Evolutionary conservation across 2,888 invertebrate species (phyloP).

Genomic region (Mechanitis messenoides): DNA sequence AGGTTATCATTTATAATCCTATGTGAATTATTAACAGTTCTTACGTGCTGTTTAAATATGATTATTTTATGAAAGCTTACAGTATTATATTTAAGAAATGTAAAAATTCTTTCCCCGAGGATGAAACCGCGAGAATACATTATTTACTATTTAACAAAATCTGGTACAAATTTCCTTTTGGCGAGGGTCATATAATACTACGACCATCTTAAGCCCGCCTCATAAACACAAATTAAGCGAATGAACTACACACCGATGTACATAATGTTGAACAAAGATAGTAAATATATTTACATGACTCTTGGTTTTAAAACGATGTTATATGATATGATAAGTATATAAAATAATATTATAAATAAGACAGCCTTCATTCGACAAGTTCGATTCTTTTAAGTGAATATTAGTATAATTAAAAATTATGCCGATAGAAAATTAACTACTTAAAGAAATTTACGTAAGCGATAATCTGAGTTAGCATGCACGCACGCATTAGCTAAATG

Average conservation of each 20-base stretch:
- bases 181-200: conserved; percentile 12
- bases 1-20: background rate
- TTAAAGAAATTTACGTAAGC: background rate
- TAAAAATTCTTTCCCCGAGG: no score
- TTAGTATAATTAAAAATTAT: no score
- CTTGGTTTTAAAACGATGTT: no score
- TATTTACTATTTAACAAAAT: no score
- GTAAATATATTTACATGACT: background rate
- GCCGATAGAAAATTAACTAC: background rate
- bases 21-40: background rate
- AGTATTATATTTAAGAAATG: no score
- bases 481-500: conserved; percentile 7
- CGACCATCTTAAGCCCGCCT: conserved; percentile 46
- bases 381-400: no score
- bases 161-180: background rate
- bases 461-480: background rate
- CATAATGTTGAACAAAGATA: background rate
- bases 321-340: no score
- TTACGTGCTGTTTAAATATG: no score
- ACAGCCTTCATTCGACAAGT: no score
- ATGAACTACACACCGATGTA: conserved; percentile 32
- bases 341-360: no score
- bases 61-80: no score
- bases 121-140: no score
- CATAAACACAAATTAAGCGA: conserved; percentile 66